Percentiles rank a stretch among this genome's conserved stretches.
Evolutionary conservation across 1,140 invertebrate genomes (phyloP).

Genomic region (Mizuhopecten yessoensis): DNA sequence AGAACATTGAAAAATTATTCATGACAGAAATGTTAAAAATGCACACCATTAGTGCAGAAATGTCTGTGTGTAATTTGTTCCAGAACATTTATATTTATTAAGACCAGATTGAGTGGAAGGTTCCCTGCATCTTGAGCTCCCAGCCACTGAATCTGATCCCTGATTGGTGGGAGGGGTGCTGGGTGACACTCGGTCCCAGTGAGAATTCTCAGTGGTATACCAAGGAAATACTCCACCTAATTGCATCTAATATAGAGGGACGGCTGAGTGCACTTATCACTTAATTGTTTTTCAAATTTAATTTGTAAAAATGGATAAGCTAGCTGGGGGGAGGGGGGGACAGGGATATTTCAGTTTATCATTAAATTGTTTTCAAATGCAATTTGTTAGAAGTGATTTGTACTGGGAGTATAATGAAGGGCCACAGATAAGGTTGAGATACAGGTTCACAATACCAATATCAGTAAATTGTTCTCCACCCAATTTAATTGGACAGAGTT

Average conservation of each 20-base stretch:
- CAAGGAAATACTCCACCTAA: conserved; percentile 24
- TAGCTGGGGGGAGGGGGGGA: neutral
- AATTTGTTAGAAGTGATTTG: conserved; percentile 4
- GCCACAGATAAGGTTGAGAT: neutral
- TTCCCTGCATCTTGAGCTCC: neutral
- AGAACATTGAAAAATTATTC: neutral
- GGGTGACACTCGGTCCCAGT: neutral
- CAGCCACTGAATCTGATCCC: neutral
- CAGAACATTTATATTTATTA: neutral
- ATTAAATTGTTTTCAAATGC: conserved; percentile 28
- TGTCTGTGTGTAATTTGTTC: neutral
- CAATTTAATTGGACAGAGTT: neutral
- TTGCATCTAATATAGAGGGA: conserved; percentile 16
- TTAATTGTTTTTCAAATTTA: conserved; percentile 36
- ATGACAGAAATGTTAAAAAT: conserved; percentile 35
- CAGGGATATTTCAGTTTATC: conserved; percentile 20
- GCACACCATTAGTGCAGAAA: neutral
- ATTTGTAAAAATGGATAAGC: neutral
- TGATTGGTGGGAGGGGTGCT: neutral
- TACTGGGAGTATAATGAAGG: neutral
- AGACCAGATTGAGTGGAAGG: neutral
- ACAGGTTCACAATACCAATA: neutral
- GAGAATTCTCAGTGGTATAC: conserved; percentile 6
- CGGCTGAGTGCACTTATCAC: neutral
- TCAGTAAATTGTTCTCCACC: conserved; percentile 18